Evolutionary conservation across 2,797 vertebrate genomes (phyloP).

Genomic region (Myotis daubentonii): DNA sequence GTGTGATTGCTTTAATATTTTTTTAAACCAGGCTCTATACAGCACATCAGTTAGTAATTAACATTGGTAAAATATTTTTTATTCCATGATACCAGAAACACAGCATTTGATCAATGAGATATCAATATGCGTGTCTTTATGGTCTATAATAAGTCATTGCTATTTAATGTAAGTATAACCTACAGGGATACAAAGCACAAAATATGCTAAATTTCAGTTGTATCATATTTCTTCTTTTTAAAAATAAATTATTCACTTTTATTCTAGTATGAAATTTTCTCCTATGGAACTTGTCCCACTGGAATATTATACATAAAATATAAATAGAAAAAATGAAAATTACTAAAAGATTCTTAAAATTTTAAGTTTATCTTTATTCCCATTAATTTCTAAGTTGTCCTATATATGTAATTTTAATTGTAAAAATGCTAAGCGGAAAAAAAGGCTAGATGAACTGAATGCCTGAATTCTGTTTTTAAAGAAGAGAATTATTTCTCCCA

Average conservation of each 20-base stretch:
- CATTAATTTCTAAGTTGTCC: not conserved
- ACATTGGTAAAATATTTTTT: constrained; percentile 54
- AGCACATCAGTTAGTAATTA: constrained; percentile 66
- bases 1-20: constrained; percentile 18
- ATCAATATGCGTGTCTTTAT: constrained; percentile 62
- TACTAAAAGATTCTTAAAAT: not conserved
- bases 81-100: constrained; percentile 49
- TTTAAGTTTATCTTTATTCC: not conserved
- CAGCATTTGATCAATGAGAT: constrained; percentile 65
- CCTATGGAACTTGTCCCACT: not conserved
- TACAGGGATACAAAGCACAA: not conserved
- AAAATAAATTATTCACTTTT: constrained; percentile 39
- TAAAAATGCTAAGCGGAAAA: not conserved
- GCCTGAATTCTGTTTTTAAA: not conserved
- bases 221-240: constrained; percentile 53
- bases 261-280: constrained; percentile 52
- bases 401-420: not conserved
- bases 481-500: not conserved
- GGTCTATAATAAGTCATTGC: constrained; percentile 44
- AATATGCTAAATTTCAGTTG: constrained; percentile 45
- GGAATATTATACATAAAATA: constrained; percentile 3
- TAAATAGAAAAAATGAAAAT: constrained; percentile 42
- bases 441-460: not conserved
- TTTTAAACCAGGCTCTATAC: not conserved
- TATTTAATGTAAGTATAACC: constrained; percentile 55